Base-by-base conservation (phyloP, 2,113 vertebrate genomes). In the Apodemus speciosus region DNA sequence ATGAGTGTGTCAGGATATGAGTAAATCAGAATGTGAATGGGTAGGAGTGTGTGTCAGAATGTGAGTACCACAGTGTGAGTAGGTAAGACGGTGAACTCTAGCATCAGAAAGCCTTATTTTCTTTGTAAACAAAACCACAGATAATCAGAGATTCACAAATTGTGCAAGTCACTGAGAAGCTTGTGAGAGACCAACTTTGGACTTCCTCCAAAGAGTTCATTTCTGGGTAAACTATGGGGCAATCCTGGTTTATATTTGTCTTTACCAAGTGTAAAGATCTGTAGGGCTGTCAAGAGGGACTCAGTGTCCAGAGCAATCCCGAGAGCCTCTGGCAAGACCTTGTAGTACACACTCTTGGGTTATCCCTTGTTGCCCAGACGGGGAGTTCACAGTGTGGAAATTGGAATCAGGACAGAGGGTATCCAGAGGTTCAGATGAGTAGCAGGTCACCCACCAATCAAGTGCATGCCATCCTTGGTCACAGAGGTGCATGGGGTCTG, bases 121-220 rank as follows among this genome's bases (percentile, higher is more conserved):
- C 89, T 43, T 87, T 43, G n/a, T 85, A 81, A 91, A 27, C 38
- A 51, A 30, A 75, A 84, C 53, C 80, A 95, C 38, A 46, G 90
- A 58, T 68, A 90, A 88, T 27, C 16, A 58, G n/a, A 84, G 25
- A 43, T 87, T 79, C 79, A n/a, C 35, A 56, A 68, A 51, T 79
- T 46, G 35, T 20, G 15, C 16, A 66, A 83, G 66, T 38, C 18
- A 89, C 20, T 35, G 60, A 60, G 43, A 30, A 32, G 64, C 21
- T 84, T 60, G 35, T n/a, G 46, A 75, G 32, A 43, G 66, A 38
- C 9, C 10, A 43, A n/a, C n/a, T n/a, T n/a, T n/a, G n/a, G 18
- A 35, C 27, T 73, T 15, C 20, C 23, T 85, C 64, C 75, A n/a
- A 38, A 66, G 49, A 38, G 93, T 46, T 40, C 18, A 7, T 46